Percentiles rank a stretch among this genome's conserved stretches.
Evolutionary conservation across 2,113 vertebrate genomes (phyloP).

Genomic region (Pseudopodoces humilis): DNA sequence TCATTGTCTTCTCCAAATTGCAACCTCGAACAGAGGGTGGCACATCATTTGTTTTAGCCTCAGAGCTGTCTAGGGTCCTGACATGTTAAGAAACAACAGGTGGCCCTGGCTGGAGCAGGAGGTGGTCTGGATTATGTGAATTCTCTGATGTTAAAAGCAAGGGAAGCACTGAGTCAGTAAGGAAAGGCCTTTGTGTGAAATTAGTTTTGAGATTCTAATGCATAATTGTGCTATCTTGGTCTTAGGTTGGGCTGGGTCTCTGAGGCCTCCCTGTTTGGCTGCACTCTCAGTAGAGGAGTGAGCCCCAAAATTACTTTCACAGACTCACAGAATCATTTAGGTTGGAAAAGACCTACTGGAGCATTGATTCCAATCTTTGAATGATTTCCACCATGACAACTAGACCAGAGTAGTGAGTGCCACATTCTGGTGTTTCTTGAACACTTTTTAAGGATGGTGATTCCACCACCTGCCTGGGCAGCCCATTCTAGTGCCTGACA

Average conservation of each 20-base stretch:
- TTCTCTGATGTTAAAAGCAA: not conserved
- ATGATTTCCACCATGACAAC: not conserved
- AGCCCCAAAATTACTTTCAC: not conserved
- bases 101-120: not conserved
- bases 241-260: not conserved
- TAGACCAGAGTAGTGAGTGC: not conserved
- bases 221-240: rapidly evolving
- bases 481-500: not conserved
- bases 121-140: not conserved
- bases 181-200: not conserved
- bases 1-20: not conserved
- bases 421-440: not conserved
- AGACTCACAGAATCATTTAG: not conserved
- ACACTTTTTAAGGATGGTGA: not conserved
- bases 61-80: not conserved
- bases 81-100: rapidly evolving
- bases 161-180: not conserved
- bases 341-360: not conserved
- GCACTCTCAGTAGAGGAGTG: not conserved
- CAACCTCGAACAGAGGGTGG: not conserved
- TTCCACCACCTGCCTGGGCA: not conserved
- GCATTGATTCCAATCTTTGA: not conserved
- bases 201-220: not conserved
- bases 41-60: not conserved
- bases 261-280: not conserved